A percentile compares a stretch with the other conserved stretches of the same genome.
Evolutionary conservation across 2,888 invertebrate genomes (phyloP).

Genomic region (Andrena marginata): DNA sequence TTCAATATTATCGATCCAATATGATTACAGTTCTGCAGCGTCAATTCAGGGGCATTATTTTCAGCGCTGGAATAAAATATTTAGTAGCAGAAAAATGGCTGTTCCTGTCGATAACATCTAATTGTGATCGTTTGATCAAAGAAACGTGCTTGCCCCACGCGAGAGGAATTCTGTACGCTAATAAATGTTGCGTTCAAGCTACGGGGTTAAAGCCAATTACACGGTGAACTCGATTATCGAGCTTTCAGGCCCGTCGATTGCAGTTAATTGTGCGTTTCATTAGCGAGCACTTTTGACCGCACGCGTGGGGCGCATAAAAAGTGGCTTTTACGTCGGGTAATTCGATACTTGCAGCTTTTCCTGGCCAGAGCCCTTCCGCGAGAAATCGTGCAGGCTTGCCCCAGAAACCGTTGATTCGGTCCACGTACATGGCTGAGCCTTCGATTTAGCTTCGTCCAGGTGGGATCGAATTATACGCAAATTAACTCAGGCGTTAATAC

Average conservation of each 20-base stretch:
- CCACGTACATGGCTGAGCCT: not conserved
- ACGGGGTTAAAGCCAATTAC: constrained; percentile 37
- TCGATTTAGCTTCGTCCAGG: not conserved
- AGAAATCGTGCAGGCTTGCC: constrained; percentile 2
- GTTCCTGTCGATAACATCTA: not conserved
- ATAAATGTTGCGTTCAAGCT: constrained; percentile 17
- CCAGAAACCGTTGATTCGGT: constrained; percentile 1
- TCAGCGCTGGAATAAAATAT: too few species aligned
- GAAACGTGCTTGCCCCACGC: not conserved
- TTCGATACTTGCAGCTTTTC: constrained; percentile 21
- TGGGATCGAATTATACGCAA: constrained; percentile 1
- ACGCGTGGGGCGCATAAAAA: constrained; percentile 49
- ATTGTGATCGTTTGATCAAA: not conserved
- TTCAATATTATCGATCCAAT: not conserved
- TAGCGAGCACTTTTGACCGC: constrained; percentile 47
- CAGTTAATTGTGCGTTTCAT: constrained; percentile 70
- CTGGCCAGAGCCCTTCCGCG: not conserved
- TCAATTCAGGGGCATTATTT: too few species aligned
- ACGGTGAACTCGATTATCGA: constrained; percentile 59
- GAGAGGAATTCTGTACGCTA: constrained; percentile 17
- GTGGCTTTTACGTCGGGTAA: constrained; percentile 44
- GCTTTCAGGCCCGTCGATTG: constrained; percentile 52
- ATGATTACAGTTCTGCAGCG: not conserved
- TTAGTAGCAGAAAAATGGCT: not conserved
- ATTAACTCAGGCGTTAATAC: not conserved